These are phyloP conservation scores for Allacma fusca DNA, from an alignment of 2,888 invertebrate genomes.

Conservation along the genomic window DNA sequence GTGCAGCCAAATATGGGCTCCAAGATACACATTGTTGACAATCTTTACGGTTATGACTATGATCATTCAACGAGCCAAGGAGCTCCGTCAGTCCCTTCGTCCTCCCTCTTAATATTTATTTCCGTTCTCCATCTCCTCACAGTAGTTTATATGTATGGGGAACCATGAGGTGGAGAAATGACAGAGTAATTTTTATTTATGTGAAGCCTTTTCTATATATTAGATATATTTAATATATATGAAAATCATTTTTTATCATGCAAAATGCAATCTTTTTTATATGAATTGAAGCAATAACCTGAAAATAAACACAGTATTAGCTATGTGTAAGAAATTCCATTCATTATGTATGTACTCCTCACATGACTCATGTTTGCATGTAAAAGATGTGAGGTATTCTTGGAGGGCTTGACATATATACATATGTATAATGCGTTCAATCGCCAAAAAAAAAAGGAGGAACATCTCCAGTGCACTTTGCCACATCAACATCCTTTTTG, in stretches of 20 bases:
- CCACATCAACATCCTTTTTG: too few species aligned
- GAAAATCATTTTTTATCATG: constrained; percentile 5
- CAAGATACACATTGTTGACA: constrained; percentile 88
- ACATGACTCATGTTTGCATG: too few species aligned
- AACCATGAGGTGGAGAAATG: not conserved
- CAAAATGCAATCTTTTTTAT: constrained; percentile 2
- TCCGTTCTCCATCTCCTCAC: not conserved
- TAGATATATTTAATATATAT: not conserved
- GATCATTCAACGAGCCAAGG: constrained; percentile 10
- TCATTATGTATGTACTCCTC: too few species aligned
- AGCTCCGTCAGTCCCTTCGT: not conserved
- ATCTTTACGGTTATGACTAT: constrained; percentile 35
- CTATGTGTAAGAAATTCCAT: not conserved
- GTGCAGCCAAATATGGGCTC: constrained; percentile 95
- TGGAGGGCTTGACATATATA: too few species aligned
- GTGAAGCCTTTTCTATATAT: not conserved
- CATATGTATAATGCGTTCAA: too few species aligned
- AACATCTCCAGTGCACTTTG: too few species aligned
- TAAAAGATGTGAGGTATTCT: too few species aligned
- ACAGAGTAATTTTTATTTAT: constrained; percentile 2
- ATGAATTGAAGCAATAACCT: not conserved
- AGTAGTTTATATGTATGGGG: not conserved
- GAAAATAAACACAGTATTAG: constrained; percentile 3
- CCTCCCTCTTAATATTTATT: not conserved
- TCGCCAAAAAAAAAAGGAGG: too few species aligned